Conservation (phyloP, 2,888 invertebrate species). For the Molanna angustata region DNA sequence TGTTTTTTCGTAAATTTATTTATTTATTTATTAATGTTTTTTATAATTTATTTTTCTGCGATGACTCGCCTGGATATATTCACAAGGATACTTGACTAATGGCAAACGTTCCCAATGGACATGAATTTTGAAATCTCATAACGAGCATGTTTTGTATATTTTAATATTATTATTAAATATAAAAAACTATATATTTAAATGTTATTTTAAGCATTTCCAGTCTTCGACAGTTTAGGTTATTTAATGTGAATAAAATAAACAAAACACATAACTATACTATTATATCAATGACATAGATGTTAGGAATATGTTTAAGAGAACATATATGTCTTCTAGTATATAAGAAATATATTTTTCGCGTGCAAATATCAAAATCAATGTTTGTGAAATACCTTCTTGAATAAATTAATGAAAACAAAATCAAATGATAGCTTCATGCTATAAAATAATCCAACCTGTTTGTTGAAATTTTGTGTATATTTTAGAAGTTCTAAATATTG, state of each 20-base stretch:
- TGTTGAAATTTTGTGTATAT: too few species aligned
- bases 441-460: too few species aligned
- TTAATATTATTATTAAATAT: too few species aligned
- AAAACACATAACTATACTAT: constrained; percentile 4
- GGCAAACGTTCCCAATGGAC: constrained; percentile 29
- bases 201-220: constrained; percentile 26
- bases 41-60: neutral
- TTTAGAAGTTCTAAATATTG: too few species aligned
- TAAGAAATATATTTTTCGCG: too few species aligned
- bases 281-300: constrained; percentile 4
- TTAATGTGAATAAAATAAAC: constrained; percentile 12
- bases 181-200: constrained; percentile 23
- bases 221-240: constrained; percentile 29
- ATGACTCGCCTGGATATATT: constrained; percentile 15
- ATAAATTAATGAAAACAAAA: too few species aligned
- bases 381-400: neutral
- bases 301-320: neutral
- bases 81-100: constrained; percentile 22
- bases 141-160: constrained; percentile 32
- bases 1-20: neutral
- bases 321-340: neutral
- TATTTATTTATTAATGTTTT: too few species aligned
- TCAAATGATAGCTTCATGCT: too few species aligned
- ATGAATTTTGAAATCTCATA: constrained; percentile 23
- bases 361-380: constrained; percentile 1